Base-by-base conservation (phyloP, 1,140 invertebrate genomes). In the Scaptodrosophila lebanonensis region DNA sequence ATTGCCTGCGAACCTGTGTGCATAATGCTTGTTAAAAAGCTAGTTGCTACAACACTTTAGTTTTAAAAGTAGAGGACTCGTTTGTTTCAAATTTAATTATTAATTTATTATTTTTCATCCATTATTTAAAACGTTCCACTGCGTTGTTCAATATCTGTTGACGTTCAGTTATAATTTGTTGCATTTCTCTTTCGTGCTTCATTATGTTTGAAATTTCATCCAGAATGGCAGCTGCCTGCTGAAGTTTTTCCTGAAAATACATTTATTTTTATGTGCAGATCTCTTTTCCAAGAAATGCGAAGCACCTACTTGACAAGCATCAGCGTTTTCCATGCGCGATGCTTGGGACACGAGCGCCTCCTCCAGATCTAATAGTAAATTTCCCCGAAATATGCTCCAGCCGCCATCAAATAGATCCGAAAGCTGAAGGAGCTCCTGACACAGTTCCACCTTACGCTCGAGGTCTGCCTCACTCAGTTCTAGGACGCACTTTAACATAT, bases 361-460 rank as follows among this genome's bases (percentile, higher is more conserved):
- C 68, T 93, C 91, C 11, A 92, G 71, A 59, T 93, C 92, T 17
- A 92, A 88, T 0, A 93, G 83, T 18, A 93, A 85, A 11, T 89
- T 88, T 0, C 91, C 92, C 6, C 92, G 84, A 48, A 92, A 90
- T 43, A 89, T 88, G 2, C 90, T 89, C 77, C 88, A 89, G 0
- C 92, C 92, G 36, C 91, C 91, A 30, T 91, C 91, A 40, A 94
- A 76, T 30, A 89, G 84, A 38, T 91, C 88, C 5, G 91, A 88
- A 25, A 93, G 61, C 38, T 90, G 88, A 1, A 93, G 64, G 0
- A 93, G 77, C 54, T 94, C 92, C 18, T 91, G 86, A 45, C 92
- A 93, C 0, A 93, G 86, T 7, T 90, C 86, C 18, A 91, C 88
- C 84, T 93, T 93, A 8, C 91, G 85, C 32, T 89, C 85, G 0